Base-by-base conservation (phyloP, 2,113 vertebrate genomes). In the Calypte anna region DNA sequence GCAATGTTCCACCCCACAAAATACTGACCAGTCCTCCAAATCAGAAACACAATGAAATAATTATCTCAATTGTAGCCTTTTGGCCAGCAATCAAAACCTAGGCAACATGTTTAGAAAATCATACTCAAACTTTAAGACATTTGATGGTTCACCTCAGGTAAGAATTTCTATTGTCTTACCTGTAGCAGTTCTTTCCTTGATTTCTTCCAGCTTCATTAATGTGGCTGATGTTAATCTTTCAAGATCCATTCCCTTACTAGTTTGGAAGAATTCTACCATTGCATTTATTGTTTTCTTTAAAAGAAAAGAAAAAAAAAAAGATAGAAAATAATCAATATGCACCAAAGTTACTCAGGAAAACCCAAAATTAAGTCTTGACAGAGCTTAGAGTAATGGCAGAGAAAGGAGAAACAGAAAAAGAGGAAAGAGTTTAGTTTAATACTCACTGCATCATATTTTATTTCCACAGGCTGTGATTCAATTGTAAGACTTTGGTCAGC, bases 361-460 rank as follows among this genome's bases (percentile, higher is more conserved):
- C 9, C 67, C 27, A 64, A 59, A 80, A 81, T 16, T 2, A 66
- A 9, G 50, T 54, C 24, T 63, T 61, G 27, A 50, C 7, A 62
- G 12, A 50, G 14, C 7, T 46, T 48, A 27, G n/a, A 38, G 6
- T 22, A 79, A 36, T 0, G 4, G 59, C 53, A 85, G 36, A 82
- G 40, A 54, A 70, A 74, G 51, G 25, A n/a, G 14, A 58, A 33
- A 23, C 21, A 51, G 40, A 48, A 64, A 40, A 53, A 48, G 1
- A 43, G 4, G 1, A 10, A 75, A 72, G 4, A 6, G 6, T 18
- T 86, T 22, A 36, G 38, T 13, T 46, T 91, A 24, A 23, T 59
- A 98, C 98, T 98, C 96, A 99, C 99, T 33, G 99, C 99, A 82
- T 99, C 99, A 3, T 99, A 99, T 95, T 99, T 98, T 53, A 99